Evolutionary conservation across 2,888 invertebrate genomes (phyloP), one percentile per base, ranked within the genome.

Genomic region (Thecophora atra): DNA sequence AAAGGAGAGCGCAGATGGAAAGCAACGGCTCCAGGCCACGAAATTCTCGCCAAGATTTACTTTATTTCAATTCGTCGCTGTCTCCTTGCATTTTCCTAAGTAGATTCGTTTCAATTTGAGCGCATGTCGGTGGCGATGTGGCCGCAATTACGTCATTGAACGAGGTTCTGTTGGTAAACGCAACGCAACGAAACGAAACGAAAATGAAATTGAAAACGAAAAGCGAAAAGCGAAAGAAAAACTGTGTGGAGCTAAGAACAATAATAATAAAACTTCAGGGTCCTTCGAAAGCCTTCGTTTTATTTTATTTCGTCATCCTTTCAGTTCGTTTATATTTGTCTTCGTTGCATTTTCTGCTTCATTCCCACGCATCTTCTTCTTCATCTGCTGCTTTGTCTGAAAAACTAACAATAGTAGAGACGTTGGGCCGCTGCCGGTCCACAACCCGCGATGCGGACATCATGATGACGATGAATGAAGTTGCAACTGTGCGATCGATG

Each of bases 41-140:
- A 37, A 37, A 37, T 37, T 44, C 64, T 24, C 47, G 26, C 26
- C 54, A n/a, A 30, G 51, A 17, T 51, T 65, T 54, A 56, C 67
- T 67, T 67, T 37, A 67, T 54, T 54, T 54, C 67, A 67, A 67
- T 37, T 67, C 19, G 11, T 24, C 28, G 21, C 52, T 51, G 30
- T 51, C 51, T 28, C 28, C 30, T 28, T 17, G 19, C 24, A 17
- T 52, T 65, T 52, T 24, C n/a, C 52, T 8, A 28, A 54, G 54
- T 54, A 54, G 54, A 66, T 66, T 52, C 52, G 52, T 66, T 52
- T 54, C 52, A 66, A 66, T 66, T 66, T 51, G 66, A 28, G 66
- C 52, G n/a, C 28, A 52, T n/a, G 19, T 66, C 28, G n/a, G 24
- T 19, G 52, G 15, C 24, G 26, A 54, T 37, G 64, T 8, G 47